These are phyloP conservation scores for Caracal caracal DNA, from an alignment of 2,113 vertebrate species.

Conservation along the genomic window DNA sequence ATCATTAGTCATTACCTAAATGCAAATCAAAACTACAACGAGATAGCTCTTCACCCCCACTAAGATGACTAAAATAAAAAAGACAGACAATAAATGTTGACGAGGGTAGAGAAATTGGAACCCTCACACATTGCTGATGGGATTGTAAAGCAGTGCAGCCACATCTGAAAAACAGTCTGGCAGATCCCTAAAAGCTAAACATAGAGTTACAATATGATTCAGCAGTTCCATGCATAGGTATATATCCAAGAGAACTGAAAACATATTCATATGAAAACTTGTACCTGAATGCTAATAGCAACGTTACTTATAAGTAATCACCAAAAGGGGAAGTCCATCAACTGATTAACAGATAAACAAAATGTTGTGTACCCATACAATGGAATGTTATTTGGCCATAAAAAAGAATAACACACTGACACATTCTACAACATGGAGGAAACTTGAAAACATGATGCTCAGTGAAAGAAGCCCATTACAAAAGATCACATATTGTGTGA, in stretches of 20 bases:
- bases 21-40: not conserved
- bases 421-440: not conserved
- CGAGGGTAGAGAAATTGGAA: not conserved
- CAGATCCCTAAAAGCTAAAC: slow-evolving; percentile 28
- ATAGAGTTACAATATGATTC: not conserved
- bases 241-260: not conserved
- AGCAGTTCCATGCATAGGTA: not conserved
- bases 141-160: not conserved
- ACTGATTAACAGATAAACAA: not conserved
- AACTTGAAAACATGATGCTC: not conserved
- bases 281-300: not conserved
- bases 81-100: not conserved
- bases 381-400: not conserved
- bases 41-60: not conserved
- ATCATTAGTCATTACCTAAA: not conserved
- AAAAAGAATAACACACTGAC: not conserved
- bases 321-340: not conserved
- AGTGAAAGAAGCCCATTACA: not conserved
- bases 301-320: not conserved
- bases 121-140: not conserved
- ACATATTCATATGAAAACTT: not conserved
- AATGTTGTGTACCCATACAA: not conserved
- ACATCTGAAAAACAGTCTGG: not conserved
- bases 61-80: not conserved
- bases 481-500: not conserved